Percentiles rank a stretch among this genome's conserved stretches.
Evolutionary conservation across 2,113 vertebrate species (phyloP).

Genomic region (Ammodytes marinus): DNA sequence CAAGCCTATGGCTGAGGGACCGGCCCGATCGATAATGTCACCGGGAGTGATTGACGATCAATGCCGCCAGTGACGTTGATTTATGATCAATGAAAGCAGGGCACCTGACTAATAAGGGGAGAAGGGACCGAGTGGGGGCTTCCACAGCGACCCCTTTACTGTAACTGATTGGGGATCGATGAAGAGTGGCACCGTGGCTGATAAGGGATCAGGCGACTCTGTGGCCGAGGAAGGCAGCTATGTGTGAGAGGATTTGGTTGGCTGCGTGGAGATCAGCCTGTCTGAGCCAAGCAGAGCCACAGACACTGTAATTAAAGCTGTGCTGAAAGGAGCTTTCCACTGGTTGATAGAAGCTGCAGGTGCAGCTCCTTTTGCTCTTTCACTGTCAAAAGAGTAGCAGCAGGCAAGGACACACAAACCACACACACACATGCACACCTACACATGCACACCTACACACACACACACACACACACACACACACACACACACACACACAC

Average conservation of each 20-base stretch:
- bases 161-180: conserved; percentile 79
- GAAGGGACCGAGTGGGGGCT: conserved; percentile 35
- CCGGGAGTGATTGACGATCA: conserved; percentile 80
- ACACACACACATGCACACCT: conserved; percentile 8
- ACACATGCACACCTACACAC: not conserved
- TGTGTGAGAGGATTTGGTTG: conserved; percentile 66
- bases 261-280: conserved; percentile 55
- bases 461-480: conserved; percentile 1
- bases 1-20: conserved; percentile 48
- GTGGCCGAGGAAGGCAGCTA: conserved; percentile 56
- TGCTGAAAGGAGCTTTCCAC: conserved; percentile 79
- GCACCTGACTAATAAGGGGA: conserved; percentile 72
- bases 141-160: conserved; percentile 69
- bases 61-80: conserved; percentile 77
- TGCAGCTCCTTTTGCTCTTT: conserved; percentile 72
- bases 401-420: conserved; percentile 8
- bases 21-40: conserved; percentile 73
- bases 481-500: conserved; percentile 7
- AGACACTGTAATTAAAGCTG: conserved; percentile 74
- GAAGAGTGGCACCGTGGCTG: conserved; percentile 69
- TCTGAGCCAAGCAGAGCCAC: conserved; percentile 64
- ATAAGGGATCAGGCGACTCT: conserved; percentile 68
- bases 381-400: conserved; percentile 52
- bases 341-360: conserved; percentile 75
- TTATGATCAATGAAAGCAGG: conserved; percentile 76